phyloP scores from a whole-genome alignment of 2,888 invertebrate species.

The Argyresthia goedartella region DNA sequence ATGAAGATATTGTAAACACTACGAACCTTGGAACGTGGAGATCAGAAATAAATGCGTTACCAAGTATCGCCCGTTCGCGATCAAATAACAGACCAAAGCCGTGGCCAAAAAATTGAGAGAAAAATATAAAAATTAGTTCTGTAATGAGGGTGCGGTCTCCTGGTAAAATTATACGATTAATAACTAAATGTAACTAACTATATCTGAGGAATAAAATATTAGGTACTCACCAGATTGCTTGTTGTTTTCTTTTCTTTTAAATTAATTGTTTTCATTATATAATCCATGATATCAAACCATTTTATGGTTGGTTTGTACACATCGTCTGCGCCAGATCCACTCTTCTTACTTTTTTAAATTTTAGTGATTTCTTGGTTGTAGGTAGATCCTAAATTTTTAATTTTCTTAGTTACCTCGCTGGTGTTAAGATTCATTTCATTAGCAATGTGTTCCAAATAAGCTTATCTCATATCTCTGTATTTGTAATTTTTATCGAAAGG shows the following conservation, averaged over 20 bases:
- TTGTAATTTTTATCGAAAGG: constrained; percentile 12
- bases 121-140: constrained; percentile 12
- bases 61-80: too few relatives aligned
- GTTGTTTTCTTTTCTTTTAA: too few relatives aligned
- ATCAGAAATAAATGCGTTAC: too few relatives aligned
- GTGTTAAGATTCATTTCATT: constrained; percentile 2
- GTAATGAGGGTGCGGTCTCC: constrained; percentile 13
- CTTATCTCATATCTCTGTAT: constrained; percentile 8
- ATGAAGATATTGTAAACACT: too few relatives aligned
- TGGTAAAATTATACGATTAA: too few relatives aligned
- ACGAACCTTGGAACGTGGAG: too few relatives aligned
- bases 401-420: constrained; percentile 9
- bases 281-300: too few relatives aligned
- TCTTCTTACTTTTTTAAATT: constrained; percentile 7
- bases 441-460: constrained; percentile 6
- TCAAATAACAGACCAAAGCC: constrained; percentile 12
- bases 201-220: too few relatives aligned
- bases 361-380: constrained; percentile 3
- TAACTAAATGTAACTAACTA: too few relatives aligned
- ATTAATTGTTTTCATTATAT: too few relatives aligned
- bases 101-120: constrained; percentile 13
- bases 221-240: too few relatives aligned
- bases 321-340: constrained; percentile 6
- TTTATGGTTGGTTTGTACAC: too few relatives aligned
- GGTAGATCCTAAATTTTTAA: constrained; percentile 10